These are phyloP conservation scores for Conistra vaccinii DNA, from an alignment of 2,888 invertebrate genomes.

Conservation along the genomic window DNA sequence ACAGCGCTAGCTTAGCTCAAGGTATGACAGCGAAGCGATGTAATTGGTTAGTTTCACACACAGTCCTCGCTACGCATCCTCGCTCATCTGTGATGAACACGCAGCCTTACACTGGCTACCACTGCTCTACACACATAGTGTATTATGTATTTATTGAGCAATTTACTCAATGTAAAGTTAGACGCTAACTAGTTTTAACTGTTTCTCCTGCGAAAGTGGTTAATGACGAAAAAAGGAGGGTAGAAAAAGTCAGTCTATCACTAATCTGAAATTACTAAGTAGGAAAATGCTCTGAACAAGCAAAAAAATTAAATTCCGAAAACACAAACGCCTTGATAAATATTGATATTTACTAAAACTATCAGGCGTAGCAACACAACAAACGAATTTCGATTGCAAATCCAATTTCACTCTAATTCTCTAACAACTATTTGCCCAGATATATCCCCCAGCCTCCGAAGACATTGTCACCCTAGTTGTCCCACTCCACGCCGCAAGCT, in stretches of 20 bases:
- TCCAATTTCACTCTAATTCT: slow-evolving; percentile 6
- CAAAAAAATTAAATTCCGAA: not conserved
- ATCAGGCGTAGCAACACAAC: slow-evolving; percentile 6
- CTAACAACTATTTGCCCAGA: slow-evolving; percentile 7
- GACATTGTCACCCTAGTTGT: slow-evolving; percentile 65
- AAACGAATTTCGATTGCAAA: not conserved
- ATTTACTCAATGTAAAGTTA: not conserved
- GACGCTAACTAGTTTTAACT: not conserved
- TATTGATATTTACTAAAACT: not conserved
- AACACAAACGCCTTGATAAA: slow-evolving; percentile 2
- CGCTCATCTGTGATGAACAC: too few species aligned
- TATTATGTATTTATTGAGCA: not conserved
- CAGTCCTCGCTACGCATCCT: too few species aligned
- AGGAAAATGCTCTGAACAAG: not conserved
- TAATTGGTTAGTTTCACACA: too few species aligned
- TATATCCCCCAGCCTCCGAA: slow-evolving; percentile 50
- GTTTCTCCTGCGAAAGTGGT: not conserved
- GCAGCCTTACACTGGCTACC: too few species aligned
- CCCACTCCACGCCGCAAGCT: slow-evolving; percentile 67
- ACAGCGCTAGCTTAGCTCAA: too few species aligned
- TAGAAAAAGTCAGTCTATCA: not conserved
- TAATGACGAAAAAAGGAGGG: not conserved
- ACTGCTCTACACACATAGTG: not conserved
- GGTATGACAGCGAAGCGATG: too few species aligned
- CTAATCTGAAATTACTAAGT: not conserved